Conservation (phyloP, 1,140 invertebrate species). For the Nasonia vitripennis region DNA sequence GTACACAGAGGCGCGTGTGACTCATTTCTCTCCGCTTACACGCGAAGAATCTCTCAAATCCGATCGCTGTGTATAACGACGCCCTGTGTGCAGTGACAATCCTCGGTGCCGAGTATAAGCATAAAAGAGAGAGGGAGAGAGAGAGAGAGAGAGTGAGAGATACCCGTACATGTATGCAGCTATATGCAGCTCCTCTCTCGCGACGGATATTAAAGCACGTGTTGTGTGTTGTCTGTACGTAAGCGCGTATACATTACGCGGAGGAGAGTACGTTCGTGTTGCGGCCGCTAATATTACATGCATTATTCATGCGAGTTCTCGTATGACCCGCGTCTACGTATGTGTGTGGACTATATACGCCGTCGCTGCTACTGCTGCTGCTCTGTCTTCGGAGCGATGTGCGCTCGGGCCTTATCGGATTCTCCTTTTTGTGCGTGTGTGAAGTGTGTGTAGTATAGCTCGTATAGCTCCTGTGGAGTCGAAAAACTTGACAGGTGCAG, state of each 20-base stretch:
- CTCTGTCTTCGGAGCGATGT: neutral
- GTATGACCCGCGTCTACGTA: neutral
- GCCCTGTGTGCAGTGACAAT: neutral
- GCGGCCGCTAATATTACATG: constrained; percentile 40
- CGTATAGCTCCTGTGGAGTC: too few species aligned
- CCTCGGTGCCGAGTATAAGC: constrained; percentile 7
- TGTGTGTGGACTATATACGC: neutral
- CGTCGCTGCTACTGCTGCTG: too few species aligned
- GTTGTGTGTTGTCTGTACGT: constrained; percentile 1
- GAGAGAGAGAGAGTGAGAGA: neutral
- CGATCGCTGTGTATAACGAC: neutral
- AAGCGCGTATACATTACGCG: constrained; percentile 13
- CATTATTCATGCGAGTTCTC: constrained; percentile 41
- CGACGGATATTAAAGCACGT: constrained; percentile 28
- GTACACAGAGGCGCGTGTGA: too few species aligned
- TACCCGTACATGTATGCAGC: neutral
- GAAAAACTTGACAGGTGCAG: too few species aligned
- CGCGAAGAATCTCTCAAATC: neutral
- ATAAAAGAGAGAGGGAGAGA: neutral
- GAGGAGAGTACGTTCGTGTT: constrained; percentile 17
- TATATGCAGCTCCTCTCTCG: neutral
- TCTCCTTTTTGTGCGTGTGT: neutral
- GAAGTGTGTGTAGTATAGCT: neutral
- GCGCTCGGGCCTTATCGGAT: neutral
- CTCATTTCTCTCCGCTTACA: neutral